Percentiles rank a stretch among this genome's conserved stretches.
phyloP scores from a whole-genome alignment of 1,140 invertebrate genomes.

The Listronotus bonariensis region DNA sequence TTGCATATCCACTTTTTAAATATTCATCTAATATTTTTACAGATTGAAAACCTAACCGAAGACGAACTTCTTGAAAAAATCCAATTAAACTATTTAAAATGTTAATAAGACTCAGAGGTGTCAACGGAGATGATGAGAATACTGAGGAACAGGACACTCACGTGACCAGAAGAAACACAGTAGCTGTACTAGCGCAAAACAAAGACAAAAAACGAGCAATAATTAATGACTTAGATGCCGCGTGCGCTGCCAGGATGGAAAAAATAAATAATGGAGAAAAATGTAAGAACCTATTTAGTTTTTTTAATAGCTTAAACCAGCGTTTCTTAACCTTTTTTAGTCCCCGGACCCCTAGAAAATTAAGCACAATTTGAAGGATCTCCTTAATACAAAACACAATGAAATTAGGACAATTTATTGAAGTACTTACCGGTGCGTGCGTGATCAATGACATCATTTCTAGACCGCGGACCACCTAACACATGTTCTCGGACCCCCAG shows the following conservation, averaged over 20 bases:
- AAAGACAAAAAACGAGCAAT: constrained; percentile 28
- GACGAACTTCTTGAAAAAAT: constrained; percentile 35
- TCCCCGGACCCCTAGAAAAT: too few relatives aligned
- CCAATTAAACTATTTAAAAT: constrained; percentile 38
- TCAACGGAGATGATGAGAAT: constrained; percentile 53
- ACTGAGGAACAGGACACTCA: constrained; percentile 48
- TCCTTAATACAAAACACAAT: too few relatives aligned
- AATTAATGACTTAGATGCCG: constrained; percentile 36
- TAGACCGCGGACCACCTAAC: too few relatives aligned
- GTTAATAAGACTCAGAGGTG: constrained; percentile 51
- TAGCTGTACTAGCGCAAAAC: constrained; percentile 30
- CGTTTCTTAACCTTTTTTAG: too few relatives aligned
- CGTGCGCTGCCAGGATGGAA: constrained; percentile 25
- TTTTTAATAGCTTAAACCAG: too few relatives aligned
- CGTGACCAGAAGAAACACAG: constrained; percentile 40
- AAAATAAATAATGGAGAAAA: constrained; percentile 13
- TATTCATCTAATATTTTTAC: not conserved
- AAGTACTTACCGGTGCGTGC: too few relatives aligned
- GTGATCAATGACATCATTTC: too few relatives aligned
- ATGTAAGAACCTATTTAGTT: constrained; percentile 17
- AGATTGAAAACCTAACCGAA: constrained; percentile 39
- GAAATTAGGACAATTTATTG: too few relatives aligned
- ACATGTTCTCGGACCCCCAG: too few relatives aligned
- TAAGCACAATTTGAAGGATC: too few relatives aligned
- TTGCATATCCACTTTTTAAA: too few relatives aligned